These are phyloP conservation scores for Alosa sapidissima DNA, from an alignment of 2,797 vertebrate genomes.

Conservation along the genomic window DNA sequence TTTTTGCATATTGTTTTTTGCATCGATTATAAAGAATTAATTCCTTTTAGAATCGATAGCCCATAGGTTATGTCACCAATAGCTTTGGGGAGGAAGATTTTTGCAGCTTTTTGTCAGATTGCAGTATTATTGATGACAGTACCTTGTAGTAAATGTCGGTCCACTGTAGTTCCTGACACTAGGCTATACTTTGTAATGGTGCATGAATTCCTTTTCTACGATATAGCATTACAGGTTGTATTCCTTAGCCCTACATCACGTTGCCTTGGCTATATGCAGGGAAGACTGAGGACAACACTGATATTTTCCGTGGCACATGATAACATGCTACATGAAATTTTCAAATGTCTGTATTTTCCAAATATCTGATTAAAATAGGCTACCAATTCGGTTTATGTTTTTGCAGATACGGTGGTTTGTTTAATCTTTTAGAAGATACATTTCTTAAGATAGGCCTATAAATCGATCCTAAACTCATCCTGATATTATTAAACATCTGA, in stretches of 20 bases:
- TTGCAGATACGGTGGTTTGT: background rate
- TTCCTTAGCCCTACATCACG: background rate
- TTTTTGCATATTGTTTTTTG: background rate
- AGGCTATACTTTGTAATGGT: background rate
- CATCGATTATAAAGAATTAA: background rate
- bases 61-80: background rate
- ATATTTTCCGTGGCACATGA: background rate
- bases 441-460: background rate
- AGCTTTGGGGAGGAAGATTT: background rate
- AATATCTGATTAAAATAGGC: background rate
- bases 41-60: background rate
- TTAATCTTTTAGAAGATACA: background rate
- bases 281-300: background rate
- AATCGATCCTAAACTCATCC: background rate
- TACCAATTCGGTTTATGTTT: no score
- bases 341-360: background rate
- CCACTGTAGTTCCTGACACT: background rate
- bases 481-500: background rate
- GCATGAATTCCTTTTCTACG: background rate
- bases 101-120: background rate
- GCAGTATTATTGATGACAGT: background rate
- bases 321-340: background rate
- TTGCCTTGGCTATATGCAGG: background rate
- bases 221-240: background rate
- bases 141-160: background rate